These are phyloP conservation scores for Catajapyx aquilonaris DNA, from an alignment of 1,140 invertebrate genomes.

Conservation along the genomic window DNA sequence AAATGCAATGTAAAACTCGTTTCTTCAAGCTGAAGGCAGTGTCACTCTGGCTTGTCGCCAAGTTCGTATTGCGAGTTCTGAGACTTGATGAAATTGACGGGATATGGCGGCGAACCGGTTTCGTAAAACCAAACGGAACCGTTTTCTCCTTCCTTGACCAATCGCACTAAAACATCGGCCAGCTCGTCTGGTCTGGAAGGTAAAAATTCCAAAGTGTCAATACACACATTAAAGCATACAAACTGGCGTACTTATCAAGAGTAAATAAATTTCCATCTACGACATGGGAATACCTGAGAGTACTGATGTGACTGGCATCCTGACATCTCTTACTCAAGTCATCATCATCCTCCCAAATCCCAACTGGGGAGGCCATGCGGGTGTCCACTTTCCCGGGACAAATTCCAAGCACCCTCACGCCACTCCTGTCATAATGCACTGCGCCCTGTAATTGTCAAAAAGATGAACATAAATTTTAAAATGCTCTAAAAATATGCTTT, in stretches of 20 bases:
- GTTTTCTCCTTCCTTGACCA: constrained; percentile 37
- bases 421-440: constrained; percentile 25
- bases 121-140: constrained; percentile 51
- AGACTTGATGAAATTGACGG: too few relatives aligned
- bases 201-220: constrained; percentile 7
- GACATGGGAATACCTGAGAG: neutral
- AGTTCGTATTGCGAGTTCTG: too few relatives aligned
- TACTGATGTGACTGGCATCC: neutral
- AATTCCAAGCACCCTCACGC: constrained; percentile 28
- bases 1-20: too few relatives aligned
- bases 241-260: neutral
- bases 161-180: constrained; percentile 35
- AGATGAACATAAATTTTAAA: too few relatives aligned
- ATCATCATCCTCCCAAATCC: constrained; percentile 8
- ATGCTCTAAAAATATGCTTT: too few relatives aligned
- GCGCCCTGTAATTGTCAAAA: constrained; percentile 32
- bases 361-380: neutral
- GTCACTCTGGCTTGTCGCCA: too few relatives aligned
- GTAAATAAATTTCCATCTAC: neutral
- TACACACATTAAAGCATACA: neutral
- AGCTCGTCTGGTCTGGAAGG: constrained; percentile 38
- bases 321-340: constrained; percentile 3
- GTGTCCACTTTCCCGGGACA: constrained; percentile 21
- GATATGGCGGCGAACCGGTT: too few relatives aligned
- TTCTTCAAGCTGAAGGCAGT: too few relatives aligned